phyloP scores from a whole-genome alignment of 1,140 invertebrate genomes.

The Akabosia matsudoensis region DNA sequence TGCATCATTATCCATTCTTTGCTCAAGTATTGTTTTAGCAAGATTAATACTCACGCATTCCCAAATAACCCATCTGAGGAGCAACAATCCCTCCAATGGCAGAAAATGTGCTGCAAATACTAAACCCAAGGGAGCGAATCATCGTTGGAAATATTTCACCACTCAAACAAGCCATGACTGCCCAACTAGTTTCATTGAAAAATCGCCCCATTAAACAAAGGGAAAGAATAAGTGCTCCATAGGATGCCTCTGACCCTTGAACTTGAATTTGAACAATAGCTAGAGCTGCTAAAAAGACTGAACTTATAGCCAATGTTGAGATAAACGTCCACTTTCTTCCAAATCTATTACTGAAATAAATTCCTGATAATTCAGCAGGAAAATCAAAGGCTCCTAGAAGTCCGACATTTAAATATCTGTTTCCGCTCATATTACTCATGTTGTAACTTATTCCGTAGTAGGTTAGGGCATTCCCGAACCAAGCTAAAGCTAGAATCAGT shows the following conservation, averaged over 20 bases:
- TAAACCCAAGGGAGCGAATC: slow-evolving; percentile 24
- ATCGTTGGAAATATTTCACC: slow-evolving; percentile 33
- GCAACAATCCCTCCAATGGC: slow-evolving; percentile 28
- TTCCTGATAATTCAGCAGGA: slow-evolving; percentile 13
- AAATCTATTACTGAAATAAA: slow-evolving; percentile 29
- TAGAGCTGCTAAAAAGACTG: neutral
- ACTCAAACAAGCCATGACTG: slow-evolving; percentile 32
- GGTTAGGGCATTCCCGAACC: slow-evolving; percentile 27
- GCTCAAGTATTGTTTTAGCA: neutral
- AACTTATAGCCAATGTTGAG: neutral
- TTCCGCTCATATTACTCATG: slow-evolving; percentile 34
- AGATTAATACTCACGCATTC: slow-evolving; percentile 24
- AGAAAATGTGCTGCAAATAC: slow-evolving; percentile 26
- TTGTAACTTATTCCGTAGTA: slow-evolving; percentile 40
- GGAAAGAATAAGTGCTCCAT: neutral
- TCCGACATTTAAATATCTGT: slow-evolving; percentile 35
- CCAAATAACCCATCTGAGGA: slow-evolving; percentile 37
- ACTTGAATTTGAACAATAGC: neutral
- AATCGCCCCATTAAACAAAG: slow-evolving; percentile 27
- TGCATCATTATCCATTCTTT: neutral
- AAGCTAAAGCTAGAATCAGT: slow-evolving; percentile 18
- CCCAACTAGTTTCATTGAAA: slow-evolving; percentile 25
- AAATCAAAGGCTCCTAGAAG: slow-evolving; percentile 18
- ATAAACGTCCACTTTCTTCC: slow-evolving; percentile 30
- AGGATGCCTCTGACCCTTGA: neutral